Base-by-base conservation (phyloP, 2,797 vertebrate species). In the Rhincodon typus region DNA sequence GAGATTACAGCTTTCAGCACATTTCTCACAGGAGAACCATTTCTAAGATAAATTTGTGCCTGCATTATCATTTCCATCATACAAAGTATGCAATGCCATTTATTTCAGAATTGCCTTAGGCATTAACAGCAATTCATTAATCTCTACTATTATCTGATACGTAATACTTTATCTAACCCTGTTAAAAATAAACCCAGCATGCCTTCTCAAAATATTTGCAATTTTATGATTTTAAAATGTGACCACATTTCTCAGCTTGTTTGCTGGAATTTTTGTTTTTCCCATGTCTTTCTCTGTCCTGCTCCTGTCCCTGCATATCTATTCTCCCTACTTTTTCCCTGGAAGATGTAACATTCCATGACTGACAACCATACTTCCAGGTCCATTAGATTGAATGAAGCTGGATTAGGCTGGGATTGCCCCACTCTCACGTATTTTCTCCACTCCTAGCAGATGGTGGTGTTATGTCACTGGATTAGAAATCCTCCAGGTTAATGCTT, bases 101-200 rank as follows among this genome's bases (percentile, higher is more conserved):
- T 94, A 94, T 53, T 72, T 50, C 67, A 94, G 69, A 30, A 53
- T 42, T 7, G 46, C 94, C 70, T 77, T 8, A 57, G 94, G 94
- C 94, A 57, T 62, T 30, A 90, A 27, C 87, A 90, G 42, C 87
- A 90, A 90, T 74, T 95, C 46, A 95, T 77, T 95, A 53, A 72
- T 95, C 70, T 53, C 17, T 34, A 27, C 30, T 50, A 27, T 77
- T 77, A 46, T 70, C 27, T 15, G 27, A 57, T 95, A 53, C 34
- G 10, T 94, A 15, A 70, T 38, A 8, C 57, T 69, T 93, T 66
- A 93, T 21, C 25, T 23, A 34, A 8, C 53, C 94, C 66, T 93
- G 66, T 93, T 93, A 93, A 93, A 93, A 93, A 93, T 93, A 93
- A 93, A 93, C 90, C 90, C n/a, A 69, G 38, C 69, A 74, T 46